Evolutionary conservation across 2,113 vertebrate species (phyloP).

Genomic region (Scortum barcoo): DNA sequence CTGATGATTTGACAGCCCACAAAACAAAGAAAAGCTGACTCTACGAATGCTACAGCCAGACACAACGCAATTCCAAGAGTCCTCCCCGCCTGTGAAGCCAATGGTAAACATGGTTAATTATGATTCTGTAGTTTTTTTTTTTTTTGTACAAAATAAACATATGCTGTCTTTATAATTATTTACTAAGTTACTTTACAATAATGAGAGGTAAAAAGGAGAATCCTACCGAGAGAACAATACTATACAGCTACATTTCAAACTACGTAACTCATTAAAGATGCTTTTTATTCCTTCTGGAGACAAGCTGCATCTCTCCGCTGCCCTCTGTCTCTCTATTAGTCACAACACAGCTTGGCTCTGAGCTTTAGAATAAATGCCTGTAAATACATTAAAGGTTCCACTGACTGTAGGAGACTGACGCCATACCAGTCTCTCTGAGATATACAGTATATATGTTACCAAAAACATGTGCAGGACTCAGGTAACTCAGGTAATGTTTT

Average conservation of each 20-base stretch:
- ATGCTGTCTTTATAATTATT: constrained; percentile 70
- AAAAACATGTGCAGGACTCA: constrained; percentile 63
- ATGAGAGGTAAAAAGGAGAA: constrained; percentile 69
- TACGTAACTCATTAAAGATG: constrained; percentile 53
- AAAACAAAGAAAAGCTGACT: constrained; percentile 1
- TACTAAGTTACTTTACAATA: constrained; percentile 75
- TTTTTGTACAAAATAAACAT: constrained; percentile 82
- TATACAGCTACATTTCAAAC: constrained; percentile 71
- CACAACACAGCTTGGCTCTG: constrained; percentile 67
- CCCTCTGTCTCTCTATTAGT: constrained; percentile 41
- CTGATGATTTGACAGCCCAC: background rate
- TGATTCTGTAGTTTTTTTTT: constrained; percentile 61
- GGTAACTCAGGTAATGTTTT: constrained; percentile 64
- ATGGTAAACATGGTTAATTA: constrained; percentile 75
- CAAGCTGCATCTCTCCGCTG: constrained; percentile 53
- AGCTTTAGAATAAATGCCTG: constrained; percentile 59
- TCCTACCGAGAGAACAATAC: constrained; percentile 61
- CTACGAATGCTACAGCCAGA: background rate
- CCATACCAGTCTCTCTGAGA: constrained; percentile 45
- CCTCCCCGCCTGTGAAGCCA: constrained; percentile 16
- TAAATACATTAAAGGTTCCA: constrained; percentile 70
- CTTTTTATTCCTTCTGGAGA: constrained; percentile 44
- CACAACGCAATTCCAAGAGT: background rate
- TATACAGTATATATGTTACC: constrained; percentile 56
- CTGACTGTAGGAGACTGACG: constrained; percentile 55